Conservation (phyloP, 2,797 vertebrate genomes). For the Falco novaeseelandiae region DNA sequence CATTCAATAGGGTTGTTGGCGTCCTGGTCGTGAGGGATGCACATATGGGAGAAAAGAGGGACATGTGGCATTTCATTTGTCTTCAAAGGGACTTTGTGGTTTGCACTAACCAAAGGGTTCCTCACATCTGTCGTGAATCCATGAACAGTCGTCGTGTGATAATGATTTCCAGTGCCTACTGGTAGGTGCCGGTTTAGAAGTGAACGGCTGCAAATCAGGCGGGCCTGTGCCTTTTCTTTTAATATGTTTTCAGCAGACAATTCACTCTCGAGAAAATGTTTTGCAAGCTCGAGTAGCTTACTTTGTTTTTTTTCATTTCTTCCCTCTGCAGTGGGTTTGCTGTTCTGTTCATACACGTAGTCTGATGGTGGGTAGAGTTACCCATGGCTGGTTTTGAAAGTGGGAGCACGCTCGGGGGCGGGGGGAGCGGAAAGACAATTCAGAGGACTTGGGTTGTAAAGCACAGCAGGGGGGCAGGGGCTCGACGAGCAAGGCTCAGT, state of each 20-base stretch:
- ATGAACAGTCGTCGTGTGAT: not conserved
- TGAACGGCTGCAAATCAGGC: not conserved
- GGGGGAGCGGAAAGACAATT: not conserved
- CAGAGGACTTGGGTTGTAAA: not conserved
- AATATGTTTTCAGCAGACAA: not conserved
- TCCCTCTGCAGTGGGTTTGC: not conserved
- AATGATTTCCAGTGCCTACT: not conserved
- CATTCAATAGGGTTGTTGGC: not conserved
- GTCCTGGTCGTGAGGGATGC: not conserved
- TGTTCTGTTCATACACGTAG: accelerated
- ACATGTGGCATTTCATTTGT: not conserved
- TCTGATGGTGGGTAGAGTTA: not conserved
- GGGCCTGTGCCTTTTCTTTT: not conserved
- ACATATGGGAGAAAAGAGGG: not conserved
- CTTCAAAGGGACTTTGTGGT: not conserved
- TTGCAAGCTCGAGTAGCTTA: not conserved
- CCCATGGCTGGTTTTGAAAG: not conserved
- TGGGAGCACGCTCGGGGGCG: not conserved
- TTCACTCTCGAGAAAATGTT: not conserved
- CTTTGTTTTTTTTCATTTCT: not conserved
- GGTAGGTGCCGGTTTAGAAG: not conserved
- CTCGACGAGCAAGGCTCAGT: not conserved
- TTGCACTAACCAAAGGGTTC: not conserved
- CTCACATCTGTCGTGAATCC: not conserved
- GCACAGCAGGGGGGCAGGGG: not conserved